Evolutionary conservation across 2,888 invertebrate genomes (phyloP).

Genomic region (Spicauda simplicius): DNA sequence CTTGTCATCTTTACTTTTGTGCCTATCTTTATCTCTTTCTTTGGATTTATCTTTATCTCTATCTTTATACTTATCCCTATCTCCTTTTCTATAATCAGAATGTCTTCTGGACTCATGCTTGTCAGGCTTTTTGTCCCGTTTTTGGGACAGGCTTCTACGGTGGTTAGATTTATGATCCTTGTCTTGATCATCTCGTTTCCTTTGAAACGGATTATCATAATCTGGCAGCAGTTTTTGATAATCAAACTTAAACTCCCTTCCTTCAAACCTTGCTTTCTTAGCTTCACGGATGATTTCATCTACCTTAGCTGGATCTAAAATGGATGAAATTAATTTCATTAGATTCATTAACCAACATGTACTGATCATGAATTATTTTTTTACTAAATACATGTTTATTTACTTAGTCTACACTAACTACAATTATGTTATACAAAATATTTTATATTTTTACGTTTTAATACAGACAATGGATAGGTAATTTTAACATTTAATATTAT

Average conservation of each 20-base stretch:
- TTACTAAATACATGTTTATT: neutral
- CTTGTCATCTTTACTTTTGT: constrained; percentile 42
- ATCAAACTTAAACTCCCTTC: constrained; percentile 74
- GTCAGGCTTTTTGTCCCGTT: constrained; percentile 46
- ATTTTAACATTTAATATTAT: no score
- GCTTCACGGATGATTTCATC: constrained; percentile 76
- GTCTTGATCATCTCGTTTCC: constrained; percentile 52
- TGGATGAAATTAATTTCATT: neutral
- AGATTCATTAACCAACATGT: neutral
- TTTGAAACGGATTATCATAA: constrained; percentile 78
- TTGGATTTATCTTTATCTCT: constrained; percentile 45
- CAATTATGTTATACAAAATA: neutral
- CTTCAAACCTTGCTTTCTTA: constrained; percentile 72
- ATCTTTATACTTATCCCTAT: constrained; percentile 47
- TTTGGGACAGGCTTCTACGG: constrained; percentile 43
- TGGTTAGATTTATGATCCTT: constrained; percentile 44
- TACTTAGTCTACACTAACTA: constrained; percentile 1
- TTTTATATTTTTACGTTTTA: no score
- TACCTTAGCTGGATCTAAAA: constrained; percentile 70
- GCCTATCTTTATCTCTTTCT: constrained; percentile 40
- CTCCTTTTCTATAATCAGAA: constrained; percentile 50
- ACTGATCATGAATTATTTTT: neutral
- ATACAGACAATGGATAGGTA: no score
- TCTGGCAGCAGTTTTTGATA: constrained; percentile 73
- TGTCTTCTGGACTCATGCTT: constrained; percentile 48